Conservation (phyloP, 2,888 invertebrate species). For the Drosophila stalkeri region DNA sequence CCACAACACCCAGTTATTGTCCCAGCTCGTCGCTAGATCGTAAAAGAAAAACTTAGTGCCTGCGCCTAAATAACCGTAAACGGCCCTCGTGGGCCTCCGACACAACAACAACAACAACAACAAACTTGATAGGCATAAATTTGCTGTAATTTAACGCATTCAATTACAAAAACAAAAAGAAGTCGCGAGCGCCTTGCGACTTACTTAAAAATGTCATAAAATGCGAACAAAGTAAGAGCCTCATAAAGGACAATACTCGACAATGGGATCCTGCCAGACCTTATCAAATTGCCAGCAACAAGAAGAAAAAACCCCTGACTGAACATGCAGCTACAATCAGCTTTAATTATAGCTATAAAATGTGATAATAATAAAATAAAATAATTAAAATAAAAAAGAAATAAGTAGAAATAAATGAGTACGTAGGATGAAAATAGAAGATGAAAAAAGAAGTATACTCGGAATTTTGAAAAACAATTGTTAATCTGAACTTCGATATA, state of each 20-base stretch:
- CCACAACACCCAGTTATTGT: conserved; percentile 5
- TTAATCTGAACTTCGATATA: too few relatives aligned
- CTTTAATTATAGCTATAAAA: neutral
- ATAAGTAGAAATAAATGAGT: neutral
- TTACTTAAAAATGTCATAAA: conserved; percentile 78
- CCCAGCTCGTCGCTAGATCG: conserved; percentile 50
- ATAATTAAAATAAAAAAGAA: neutral
- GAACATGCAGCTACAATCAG: neutral
- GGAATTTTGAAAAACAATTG: too few relatives aligned
- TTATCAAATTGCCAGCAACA: conserved; percentile 14
- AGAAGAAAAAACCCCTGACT: conserved; percentile 11
- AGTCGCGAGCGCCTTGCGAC: conserved; percentile 65
- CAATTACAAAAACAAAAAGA: conserved; percentile 65
- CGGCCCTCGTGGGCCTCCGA: conserved; percentile 66
- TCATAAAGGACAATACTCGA: conserved; percentile 52
- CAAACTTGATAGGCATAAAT: conserved; percentile 78
- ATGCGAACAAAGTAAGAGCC: conserved; percentile 59
- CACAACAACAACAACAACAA: conserved; percentile 30
- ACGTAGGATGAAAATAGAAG: neutral
- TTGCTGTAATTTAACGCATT: conserved; percentile 77
- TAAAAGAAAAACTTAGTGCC: conserved; percentile 73
- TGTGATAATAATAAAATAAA: conserved; percentile 2
- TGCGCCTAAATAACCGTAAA: conserved; percentile 77
- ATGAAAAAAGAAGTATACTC: too few relatives aligned
- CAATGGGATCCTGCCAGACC: conserved; percentile 34